Base-by-base conservation (phyloP, 2,113 vertebrate species). In the Neopipo cinnamomea region DNA sequence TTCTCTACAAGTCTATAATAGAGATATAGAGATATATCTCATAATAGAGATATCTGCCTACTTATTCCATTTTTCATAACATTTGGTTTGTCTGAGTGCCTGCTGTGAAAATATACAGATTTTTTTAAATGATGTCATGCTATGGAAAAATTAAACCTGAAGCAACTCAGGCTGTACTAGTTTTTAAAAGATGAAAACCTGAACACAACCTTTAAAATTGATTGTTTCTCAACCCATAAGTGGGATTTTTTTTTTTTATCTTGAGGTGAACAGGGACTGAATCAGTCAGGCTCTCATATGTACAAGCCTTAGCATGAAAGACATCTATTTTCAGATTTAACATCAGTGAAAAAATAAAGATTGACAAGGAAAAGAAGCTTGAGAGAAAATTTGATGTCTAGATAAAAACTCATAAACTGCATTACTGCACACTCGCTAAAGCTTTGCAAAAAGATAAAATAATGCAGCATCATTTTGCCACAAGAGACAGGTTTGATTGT, bases 391-490 rank as follows among this genome's bases (percentile, higher is more conserved):
- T 15, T 62, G 22, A 76, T 85, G 30, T 46, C 55, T 77, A 22
- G 22, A 61, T 90, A 70, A 82, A 93, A 95, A 73, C 5, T 13
- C 28, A 83, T 88, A 62, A 95, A 82, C 10, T 11, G 12, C 13
- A 37, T 59, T 80, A 89, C 41, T 82, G 20, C 46, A 73, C 55
- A 83, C 77, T 89, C 82, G 93, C 59, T 93, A 80, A 96, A 96
- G 74, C 58, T 80, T 82, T 89, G 72, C 23, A 52, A 65, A 86
- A 73, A 74, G 42, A 37, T 23, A 75, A 67, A 67, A 27, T 21
- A 83, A 83, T 30, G 42, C 59, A 61, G 39, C 68, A 91, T 63
- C 61, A 65, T 77, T 95, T 94, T 92, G 27, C 87, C 62, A 85
- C 74, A 74, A 74, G 67, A 85, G 63, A 59, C 55, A 88, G 33